Evolutionary conservation across 2,113 vertebrate species (phyloP), one percentile per base, ranked within the genome.

Genomic region (Bubalus kerabau): DNA sequence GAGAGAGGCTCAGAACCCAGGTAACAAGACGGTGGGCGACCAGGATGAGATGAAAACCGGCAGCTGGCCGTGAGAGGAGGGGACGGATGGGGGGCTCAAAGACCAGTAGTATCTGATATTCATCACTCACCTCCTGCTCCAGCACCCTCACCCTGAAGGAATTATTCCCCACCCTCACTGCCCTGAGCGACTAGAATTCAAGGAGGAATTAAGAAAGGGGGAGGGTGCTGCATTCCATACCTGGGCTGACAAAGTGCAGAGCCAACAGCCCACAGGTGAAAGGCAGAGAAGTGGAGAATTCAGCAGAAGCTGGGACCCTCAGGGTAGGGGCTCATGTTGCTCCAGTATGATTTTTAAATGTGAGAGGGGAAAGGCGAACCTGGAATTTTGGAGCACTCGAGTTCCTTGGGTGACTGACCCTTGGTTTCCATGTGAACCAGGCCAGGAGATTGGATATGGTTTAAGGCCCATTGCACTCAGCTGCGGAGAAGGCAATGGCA

Each of bases 11-110:
- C 56, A 87, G 48, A 87, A n/a, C 48, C 90, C 9, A 50, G 54
- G 57, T 0, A 15, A 36, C 32, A 12, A 76, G 82, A 17, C 1
- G 24, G 76, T 0, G 1, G 52, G 30, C 13, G 3, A 3, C 5
- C 48, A 26, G 62, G 21, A 24, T 2, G 67, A 62, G 92, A 16
- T 5, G 30, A 28, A 21, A 36, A 16, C 24, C 11, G 16, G 28
- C 16, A 3, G 78, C 78, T 0, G n/a, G 60, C 85, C 0, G 0
- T 4, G 28, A 15, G 62, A 43, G 57, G 82, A 24, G n/a, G 36
- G 81, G 60, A 60, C 2, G 0, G 13, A 67, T 0, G 32, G 1
- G 62, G 48, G 40, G 50, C 52, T 14, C 50, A 26, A 13, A 71
- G 81, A 24, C 28, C 40, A 23, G 71, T 26, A 3, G 2, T 13